Base-by-base conservation (phyloP, 2,888 invertebrate species). In the Athalia rosae region DNA sequence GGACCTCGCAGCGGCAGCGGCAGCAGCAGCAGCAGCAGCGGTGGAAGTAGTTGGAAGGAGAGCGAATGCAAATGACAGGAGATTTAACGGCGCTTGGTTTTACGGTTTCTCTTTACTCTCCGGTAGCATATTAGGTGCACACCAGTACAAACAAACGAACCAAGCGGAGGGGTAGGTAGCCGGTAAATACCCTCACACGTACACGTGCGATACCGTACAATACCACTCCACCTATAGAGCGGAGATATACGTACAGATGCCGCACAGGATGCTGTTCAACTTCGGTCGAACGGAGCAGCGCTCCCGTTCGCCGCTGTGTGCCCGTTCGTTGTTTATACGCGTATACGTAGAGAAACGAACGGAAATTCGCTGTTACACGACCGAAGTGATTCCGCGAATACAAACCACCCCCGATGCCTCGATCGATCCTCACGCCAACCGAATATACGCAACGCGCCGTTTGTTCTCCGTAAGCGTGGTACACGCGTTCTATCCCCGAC, bases 361-460 rank as follows among this genome's bases (percentile, higher is more conserved):
- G 71, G 71, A 71, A 71, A 71, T 71, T 71, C 71, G 15, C 28
- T 58, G 67, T 67, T 58, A 71, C 71, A 28, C 41, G 4, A 45
- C 71, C 43, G 41, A 71, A 41, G 58, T 58, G 47, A 64, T 64
- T 64, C n/a, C 4, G 47, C 45, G 64, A 61, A 5, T 61, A 61
- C 61, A 61, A 28, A 7, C 11, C 47, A 7, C 47, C 45, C 4
- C 15, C 47, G 15, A 64, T 47, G 45, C 45, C 64, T 47, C 28
- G 28, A 67, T 53, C 53, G 53, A 53, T 67, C 50, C n/a, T 4
- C 8, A 45, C 41, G n/a, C 50, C 50, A 11, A 4, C 67, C 41
- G 66, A 67, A 47, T 50, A 64, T 61, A 61, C 61, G 61, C 8
- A 8, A 13, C 7, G 13, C 9, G 41, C 9, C 45, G 43, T 41